Evolutionary conservation across 2,113 vertebrate species (phyloP).

Genomic region (Podarcis raffonei): DNA sequence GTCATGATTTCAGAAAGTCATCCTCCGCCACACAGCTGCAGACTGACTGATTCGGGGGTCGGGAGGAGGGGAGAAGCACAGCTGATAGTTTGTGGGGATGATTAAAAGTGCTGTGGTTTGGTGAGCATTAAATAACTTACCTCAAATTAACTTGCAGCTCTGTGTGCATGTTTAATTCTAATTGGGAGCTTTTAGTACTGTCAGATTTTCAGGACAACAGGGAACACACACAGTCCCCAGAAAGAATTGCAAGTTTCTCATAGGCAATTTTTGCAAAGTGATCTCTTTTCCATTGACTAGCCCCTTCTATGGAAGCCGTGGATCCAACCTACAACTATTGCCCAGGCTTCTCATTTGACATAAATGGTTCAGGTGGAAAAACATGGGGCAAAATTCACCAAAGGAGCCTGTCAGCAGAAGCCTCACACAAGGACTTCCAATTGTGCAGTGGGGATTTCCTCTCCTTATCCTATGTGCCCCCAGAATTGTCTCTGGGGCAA

Average conservation of each 20-base stretch:
- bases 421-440: too few species aligned
- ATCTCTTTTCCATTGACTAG: accelerated
- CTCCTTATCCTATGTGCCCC: too few species aligned
- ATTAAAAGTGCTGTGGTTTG: not conserved
- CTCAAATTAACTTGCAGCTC: constrained; percentile 39
- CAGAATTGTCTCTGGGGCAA: too few species aligned
- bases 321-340: not conserved
- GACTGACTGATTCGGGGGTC: not conserved
- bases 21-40: accelerated
- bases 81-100: not conserved
- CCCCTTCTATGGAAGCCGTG: not conserved
- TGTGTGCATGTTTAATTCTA: not conserved
- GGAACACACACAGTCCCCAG: not conserved
- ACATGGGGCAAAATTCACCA: not conserved
- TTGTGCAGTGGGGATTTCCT: too few species aligned
- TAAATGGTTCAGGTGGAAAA: not conserved
- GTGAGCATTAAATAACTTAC: constrained; percentile 16
- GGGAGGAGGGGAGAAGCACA: not conserved
- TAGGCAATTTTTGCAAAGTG: not conserved
- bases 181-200: constrained; percentile 31
- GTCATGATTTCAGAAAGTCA: constrained; percentile 1
- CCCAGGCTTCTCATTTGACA: accelerated
- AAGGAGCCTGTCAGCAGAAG: too few species aligned
- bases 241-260: not conserved
- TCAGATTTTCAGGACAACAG: not conserved